Evolutionary conservation across 2,888 invertebrate genomes (phyloP).

Genomic region (Caenorhabditis zanzibari): DNA sequence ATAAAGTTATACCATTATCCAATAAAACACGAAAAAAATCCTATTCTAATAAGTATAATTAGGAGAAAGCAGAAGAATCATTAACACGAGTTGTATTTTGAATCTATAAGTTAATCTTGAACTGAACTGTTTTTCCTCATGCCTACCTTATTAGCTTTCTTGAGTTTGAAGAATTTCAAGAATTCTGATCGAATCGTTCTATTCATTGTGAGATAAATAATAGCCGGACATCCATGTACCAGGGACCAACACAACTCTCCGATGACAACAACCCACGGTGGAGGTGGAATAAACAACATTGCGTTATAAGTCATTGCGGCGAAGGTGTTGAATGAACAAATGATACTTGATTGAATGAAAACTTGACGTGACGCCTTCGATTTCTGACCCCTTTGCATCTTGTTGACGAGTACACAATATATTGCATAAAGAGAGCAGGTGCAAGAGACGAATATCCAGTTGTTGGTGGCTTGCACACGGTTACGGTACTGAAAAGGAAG

Average conservation of each 20-base stretch:
- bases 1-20: not conserved
- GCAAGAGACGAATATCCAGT: constrained; percentile 39
- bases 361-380: constrained; percentile 46
- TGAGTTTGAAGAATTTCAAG: constrained; percentile 29
- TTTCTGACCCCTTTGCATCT: constrained; percentile 43
- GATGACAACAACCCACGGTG: constrained; percentile 40
- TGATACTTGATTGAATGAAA: constrained; percentile 52
- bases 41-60: not conserved
- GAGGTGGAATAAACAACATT: constrained; percentile 48
- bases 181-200: constrained; percentile 42
- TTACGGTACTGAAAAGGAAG: constrained; percentile 41
- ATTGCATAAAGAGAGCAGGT: constrained; percentile 43
- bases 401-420: constrained; percentile 47
- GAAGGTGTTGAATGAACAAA: constrained; percentile 54
- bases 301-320: constrained; percentile 52
- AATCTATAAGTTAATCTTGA: not conserved
- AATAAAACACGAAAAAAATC: not conserved
- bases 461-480: constrained; percentile 52
- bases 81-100: not conserved
- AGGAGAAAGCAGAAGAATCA: not conserved
- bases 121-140: too few species aligned
- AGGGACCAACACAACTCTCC: constrained; percentile 55
- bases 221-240: constrained; percentile 57
- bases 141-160: constrained; percentile 13
- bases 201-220: constrained; percentile 56